phyloP scores from a whole-genome alignment of 2,888 invertebrate species.

The Drosophila suboccidentalis region DNA sequence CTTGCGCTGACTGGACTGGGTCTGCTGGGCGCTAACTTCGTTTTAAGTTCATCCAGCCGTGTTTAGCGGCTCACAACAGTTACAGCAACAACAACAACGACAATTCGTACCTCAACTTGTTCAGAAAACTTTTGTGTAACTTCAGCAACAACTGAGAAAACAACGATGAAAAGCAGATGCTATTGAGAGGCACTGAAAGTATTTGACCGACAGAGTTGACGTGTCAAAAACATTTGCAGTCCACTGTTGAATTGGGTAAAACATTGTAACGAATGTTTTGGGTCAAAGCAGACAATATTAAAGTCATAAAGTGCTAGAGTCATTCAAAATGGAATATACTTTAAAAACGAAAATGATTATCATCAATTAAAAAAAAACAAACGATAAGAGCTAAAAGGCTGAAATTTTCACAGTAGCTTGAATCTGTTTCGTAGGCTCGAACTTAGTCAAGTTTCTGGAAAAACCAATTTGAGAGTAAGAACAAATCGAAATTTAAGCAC shows the following conservation, averaged over 20 bases:
- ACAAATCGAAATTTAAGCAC: too few species aligned
- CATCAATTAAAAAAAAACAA: not conserved
- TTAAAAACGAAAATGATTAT: too few species aligned
- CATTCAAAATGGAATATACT: too few species aligned
- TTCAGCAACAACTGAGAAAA: constrained; percentile 54
- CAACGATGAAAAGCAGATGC: constrained; percentile 43
- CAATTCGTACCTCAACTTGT: constrained; percentile 58
- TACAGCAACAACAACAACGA: not conserved
- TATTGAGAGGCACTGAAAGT: constrained; percentile 49
- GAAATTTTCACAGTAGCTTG: too few species aligned
- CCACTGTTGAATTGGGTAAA: constrained; percentile 25
- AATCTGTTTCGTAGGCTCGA: too few species aligned
- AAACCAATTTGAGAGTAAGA: too few species aligned
- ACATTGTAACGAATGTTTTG: constrained; percentile 25
- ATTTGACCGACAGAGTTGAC: constrained; percentile 77
- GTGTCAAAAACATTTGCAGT: constrained; percentile 77
- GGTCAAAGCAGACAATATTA: constrained; percentile 47
- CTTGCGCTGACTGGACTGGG: constrained; percentile 24
- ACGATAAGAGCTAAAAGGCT: not conserved
- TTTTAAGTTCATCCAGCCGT: constrained; percentile 73
- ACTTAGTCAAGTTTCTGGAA: not conserved
- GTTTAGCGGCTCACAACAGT: constrained; percentile 41
- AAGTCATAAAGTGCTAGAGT: constrained; percentile 28
- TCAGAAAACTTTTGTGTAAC: constrained; percentile 59
- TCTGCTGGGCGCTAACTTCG: constrained; percentile 61